A percentile compares a stretch with the other conserved stretches of the same genome.
Evolutionary conservation across 2,888 invertebrate genomes (phyloP).

Genomic region (Lithodes maja): DNA sequence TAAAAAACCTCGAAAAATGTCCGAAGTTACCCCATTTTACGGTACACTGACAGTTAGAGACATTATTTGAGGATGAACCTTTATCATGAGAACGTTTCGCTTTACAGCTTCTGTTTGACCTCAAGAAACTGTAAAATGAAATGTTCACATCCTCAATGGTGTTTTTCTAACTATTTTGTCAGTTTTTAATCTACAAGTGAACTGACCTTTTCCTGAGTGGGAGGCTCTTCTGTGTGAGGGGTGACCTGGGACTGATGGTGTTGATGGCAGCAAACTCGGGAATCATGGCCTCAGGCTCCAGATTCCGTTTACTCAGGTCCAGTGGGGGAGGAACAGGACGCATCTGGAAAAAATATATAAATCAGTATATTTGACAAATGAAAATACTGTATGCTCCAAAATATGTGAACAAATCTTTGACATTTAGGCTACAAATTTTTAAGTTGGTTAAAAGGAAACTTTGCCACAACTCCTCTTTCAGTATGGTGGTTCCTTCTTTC

Average conservation of each 20-base stretch:
- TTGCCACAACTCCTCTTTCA: too few relatives aligned
- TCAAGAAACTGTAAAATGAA: neutral
- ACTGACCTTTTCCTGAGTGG: constrained; percentile 69
- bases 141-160: neutral
- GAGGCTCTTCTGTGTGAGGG: constrained; percentile 67
- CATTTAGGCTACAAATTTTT: too few relatives aligned
- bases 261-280: constrained; percentile 59
- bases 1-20: too few relatives aligned
- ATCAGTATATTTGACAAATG: neutral
- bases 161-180: neutral
- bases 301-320: constrained; percentile 69
- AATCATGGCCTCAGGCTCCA: constrained; percentile 62
- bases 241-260: constrained; percentile 67
- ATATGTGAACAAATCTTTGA: too few relatives aligned
- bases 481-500: too few relatives aligned
- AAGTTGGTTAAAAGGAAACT: too few relatives aligned
- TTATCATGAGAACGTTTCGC: too few relatives aligned
- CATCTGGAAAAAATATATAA: constrained; percentile 37
- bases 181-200: neutral
- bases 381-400: too few relatives aligned
- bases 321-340: constrained; percentile 69
- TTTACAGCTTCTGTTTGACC: too few relatives aligned
- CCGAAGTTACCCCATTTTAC: too few relatives aligned
- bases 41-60: too few relatives aligned
- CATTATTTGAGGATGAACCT: too few relatives aligned